These are phyloP conservation scores for Diloba caeruleocephala DNA, from an alignment of 2,888 invertebrate species.

Conservation along the genomic window DNA sequence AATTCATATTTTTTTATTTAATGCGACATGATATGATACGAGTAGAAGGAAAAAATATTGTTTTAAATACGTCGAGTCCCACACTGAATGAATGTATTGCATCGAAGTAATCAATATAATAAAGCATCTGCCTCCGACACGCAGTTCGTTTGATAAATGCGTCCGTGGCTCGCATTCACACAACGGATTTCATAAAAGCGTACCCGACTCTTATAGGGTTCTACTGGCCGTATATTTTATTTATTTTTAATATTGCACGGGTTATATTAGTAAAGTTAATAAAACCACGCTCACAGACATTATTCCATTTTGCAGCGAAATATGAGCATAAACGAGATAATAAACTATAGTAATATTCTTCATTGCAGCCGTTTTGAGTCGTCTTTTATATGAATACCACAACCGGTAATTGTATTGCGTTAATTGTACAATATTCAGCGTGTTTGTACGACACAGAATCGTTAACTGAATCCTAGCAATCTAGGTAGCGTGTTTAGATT, in stretches of 20 bases:
- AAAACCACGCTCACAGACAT: constrained; percentile 1
- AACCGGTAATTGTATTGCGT: neutral
- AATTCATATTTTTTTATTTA: too few species aligned
- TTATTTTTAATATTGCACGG: constrained; percentile 23
- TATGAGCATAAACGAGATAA: neutral
- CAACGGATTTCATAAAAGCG: constrained; percentile 27
- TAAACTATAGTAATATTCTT: constrained; percentile 15
- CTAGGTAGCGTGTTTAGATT: too few species aligned
- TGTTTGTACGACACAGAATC: too few species aligned
- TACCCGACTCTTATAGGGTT: constrained; percentile 30
- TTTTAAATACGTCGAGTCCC: too few species aligned
- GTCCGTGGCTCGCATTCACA: constrained; percentile 22
- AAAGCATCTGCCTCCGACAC: too few species aligned
- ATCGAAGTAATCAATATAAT: too few species aligned
- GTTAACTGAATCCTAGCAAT: too few species aligned
- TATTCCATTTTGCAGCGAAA: neutral
- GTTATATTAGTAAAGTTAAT: constrained; percentile 26
- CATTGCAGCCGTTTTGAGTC: neutral
- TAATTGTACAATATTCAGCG: too few species aligned
- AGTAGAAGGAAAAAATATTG: too few species aligned
- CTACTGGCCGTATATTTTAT: constrained; percentile 18
- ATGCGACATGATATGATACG: too few species aligned
- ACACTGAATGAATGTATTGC: too few species aligned
- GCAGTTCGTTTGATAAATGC: constrained; percentile 26
- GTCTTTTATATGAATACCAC: constrained; percentile 2